Conservation (phyloP, 2,113 vertebrate genomes). For the Reinhardtius hippoglossoides region DNA sequence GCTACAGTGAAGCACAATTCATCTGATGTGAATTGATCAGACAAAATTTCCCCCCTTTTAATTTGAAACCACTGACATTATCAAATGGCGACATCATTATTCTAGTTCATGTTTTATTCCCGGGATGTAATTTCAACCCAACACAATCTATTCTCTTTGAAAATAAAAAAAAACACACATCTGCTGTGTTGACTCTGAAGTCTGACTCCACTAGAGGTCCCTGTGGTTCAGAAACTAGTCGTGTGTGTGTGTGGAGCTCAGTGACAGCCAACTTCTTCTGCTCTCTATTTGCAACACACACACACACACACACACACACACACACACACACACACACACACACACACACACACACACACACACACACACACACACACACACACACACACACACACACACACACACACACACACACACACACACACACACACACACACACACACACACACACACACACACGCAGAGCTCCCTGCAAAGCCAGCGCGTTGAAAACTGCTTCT, state of each 20-base stretch:
- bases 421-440: not conserved
- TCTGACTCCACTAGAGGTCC: constrained; percentile 93
- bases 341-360: not conserved
- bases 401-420: not conserved
- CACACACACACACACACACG: not conserved
- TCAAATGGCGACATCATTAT: not conserved
- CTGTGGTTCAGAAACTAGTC: constrained; percentile 88
- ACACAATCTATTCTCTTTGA: constrained; percentile 35
- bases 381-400: constrained; percentile 9
- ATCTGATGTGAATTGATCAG: not conserved
- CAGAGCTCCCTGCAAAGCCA: too few relatives aligned
- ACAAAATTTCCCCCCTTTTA: not conserved
- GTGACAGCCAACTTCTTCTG: constrained; percentile 40
- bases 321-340: not conserved
- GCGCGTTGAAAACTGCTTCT: not conserved
- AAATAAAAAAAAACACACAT: constrained; percentile 20
- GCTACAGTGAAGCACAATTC: not conserved
- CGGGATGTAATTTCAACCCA: constrained; percentile 14
- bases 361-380: not conserved
- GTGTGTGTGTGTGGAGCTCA: constrained; percentile 17
- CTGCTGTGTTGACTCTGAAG: constrained; percentile 53
- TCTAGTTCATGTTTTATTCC: not conserved
- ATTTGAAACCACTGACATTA: not conserved
- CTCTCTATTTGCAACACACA: constrained; percentile 40
- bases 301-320: not conserved